Evolutionary conservation across 2,888 invertebrate genomes (phyloP).

Genomic region (Sericinus montela): DNA sequence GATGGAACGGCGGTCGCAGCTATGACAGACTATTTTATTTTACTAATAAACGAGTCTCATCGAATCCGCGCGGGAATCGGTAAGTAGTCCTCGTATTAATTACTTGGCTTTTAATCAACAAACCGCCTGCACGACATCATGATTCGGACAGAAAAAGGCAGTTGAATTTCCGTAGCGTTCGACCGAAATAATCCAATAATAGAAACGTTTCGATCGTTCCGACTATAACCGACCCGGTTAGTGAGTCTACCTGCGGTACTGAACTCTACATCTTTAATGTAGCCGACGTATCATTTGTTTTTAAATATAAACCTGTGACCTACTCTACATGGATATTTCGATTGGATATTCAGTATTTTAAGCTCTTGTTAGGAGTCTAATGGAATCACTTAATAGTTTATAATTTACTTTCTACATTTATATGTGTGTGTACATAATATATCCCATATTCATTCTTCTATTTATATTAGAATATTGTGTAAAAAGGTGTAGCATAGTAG

Average conservation of each 20-base stretch:
- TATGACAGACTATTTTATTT: neutral
- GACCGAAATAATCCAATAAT: constrained; percentile 65
- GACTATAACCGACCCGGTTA: constrained; percentile 63
- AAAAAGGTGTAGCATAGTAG: too few species aligned
- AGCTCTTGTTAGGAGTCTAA: constrained; percentile 14
- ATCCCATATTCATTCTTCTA: too few species aligned
- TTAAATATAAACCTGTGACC: constrained; percentile 67
- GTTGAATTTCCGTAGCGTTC: constrained; percentile 50
- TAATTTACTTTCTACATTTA: neutral
- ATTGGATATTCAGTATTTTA: constrained; percentile 35
- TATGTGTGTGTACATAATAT: too few species aligned
- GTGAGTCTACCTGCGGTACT: constrained; percentile 47
- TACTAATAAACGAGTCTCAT: constrained; percentile 20
- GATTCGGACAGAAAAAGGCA: constrained; percentile 34
- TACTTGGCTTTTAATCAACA: constrained; percentile 39
- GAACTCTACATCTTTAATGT: constrained; percentile 66
- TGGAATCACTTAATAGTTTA: constrained; percentile 12
- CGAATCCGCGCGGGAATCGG: constrained; percentile 29
- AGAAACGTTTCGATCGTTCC: constrained; percentile 67
- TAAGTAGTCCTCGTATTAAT: constrained; percentile 37
- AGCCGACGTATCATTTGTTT: constrained; percentile 59
- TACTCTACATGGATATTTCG: constrained; percentile 52
- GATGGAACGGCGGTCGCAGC: neutral
- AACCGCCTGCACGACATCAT: constrained; percentile 30
- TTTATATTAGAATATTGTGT: too few species aligned